These are phyloP conservation scores for Dryococelus australis DNA, from an alignment of 2,888 invertebrate genomes.

Conservation along the genomic window DNA sequence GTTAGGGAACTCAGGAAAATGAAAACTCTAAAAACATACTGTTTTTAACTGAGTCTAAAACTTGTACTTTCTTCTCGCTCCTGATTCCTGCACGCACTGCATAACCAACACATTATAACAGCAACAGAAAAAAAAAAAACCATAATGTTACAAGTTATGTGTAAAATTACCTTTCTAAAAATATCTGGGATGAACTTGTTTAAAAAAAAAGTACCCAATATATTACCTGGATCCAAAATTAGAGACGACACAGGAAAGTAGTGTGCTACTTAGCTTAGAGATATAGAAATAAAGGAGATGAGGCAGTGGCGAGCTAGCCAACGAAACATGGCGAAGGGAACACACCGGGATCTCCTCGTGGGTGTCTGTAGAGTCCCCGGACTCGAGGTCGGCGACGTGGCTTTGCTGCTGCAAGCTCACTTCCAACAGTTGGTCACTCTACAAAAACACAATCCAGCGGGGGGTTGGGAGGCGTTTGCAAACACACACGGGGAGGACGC, in stretches of 20 bases:
- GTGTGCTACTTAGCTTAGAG: not conserved
- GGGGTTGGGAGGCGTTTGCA: not conserved
- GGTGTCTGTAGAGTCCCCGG: conserved; percentile 27
- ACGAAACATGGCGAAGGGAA: conserved; percentile 28
- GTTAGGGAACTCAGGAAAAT: too few species aligned
- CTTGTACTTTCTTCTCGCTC: too few species aligned
- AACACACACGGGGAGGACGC: not conserved
- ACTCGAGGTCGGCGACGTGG: conserved; percentile 18
- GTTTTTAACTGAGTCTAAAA: too few species aligned
- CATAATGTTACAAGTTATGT: too few species aligned
- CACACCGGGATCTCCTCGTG: conserved; percentile 43
- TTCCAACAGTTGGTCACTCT: conserved; percentile 58
- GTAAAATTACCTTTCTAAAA: too few species aligned
- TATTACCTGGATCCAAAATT: not conserved
- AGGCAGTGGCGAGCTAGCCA: not conserved
- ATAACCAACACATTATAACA: too few species aligned
- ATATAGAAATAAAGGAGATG: not conserved
- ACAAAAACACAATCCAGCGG: conserved; percentile 51
- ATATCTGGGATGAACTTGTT: too few species aligned
- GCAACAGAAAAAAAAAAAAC: too few species aligned
- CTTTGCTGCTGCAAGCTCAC: conserved; percentile 52
- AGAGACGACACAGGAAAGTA: not conserved
- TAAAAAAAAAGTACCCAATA: not conserved
- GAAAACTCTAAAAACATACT: too few species aligned
- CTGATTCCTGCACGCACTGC: too few species aligned